phyloP scores from a whole-genome alignment of 2,113 vertebrate species.

The Coptodon rendalli region DNA sequence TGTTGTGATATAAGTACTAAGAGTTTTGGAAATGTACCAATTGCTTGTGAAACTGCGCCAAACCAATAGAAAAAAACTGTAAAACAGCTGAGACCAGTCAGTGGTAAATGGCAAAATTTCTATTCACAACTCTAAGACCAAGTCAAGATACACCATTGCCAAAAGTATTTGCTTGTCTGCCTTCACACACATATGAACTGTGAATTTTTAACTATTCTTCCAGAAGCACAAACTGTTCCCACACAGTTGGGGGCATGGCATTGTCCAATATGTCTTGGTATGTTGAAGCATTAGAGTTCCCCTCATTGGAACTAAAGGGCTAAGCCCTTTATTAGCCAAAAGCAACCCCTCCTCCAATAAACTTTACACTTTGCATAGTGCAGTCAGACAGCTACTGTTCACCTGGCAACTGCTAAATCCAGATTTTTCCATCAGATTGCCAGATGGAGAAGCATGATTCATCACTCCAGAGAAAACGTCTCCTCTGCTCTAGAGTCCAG shows the following conservation, averaged over 20 bases:
- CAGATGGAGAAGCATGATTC: not conserved
- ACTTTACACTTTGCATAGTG: accelerated
- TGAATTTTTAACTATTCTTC: not conserved
- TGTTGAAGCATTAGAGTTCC: not conserved
- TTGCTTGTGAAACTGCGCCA: too few relatives aligned
- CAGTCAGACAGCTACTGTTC: not conserved
- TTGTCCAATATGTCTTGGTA: not conserved
- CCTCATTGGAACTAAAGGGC: not conserved
- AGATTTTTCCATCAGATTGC: not conserved
- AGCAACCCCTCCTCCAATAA: accelerated
- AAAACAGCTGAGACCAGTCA: accelerated
- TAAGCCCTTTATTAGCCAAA: not conserved
- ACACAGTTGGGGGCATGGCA: not conserved
- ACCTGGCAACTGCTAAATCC: not conserved
- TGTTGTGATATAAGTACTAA: too few relatives aligned
- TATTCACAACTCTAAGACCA: not conserved
- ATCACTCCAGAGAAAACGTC: accelerated
- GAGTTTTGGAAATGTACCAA: too few relatives aligned
- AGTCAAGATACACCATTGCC: not conserved
- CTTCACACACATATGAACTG: not conserved
- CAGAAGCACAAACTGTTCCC: not conserved
- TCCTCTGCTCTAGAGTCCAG: not conserved
- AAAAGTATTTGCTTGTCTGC: not conserved
- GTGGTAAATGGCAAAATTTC: not conserved
- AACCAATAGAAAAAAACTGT: too few relatives aligned